Base-by-base conservation (phyloP, 2,888 invertebrate species). In the Hypercompe scribonia region DNA sequence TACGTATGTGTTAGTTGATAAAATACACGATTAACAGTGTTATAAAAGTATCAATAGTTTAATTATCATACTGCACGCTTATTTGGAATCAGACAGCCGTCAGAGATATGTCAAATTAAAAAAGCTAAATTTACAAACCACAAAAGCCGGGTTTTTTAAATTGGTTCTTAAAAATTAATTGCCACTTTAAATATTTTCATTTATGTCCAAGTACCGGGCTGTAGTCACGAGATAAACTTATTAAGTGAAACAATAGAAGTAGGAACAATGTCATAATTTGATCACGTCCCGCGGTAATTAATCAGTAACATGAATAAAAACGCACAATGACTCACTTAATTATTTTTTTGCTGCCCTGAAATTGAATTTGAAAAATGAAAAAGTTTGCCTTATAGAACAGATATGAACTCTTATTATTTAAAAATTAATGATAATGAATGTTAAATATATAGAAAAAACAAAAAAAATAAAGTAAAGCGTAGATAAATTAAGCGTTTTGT, bases 171-270 rank as follows among this genome's bases (percentile, higher is more conserved):
- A 54, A 11, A 24, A 54, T 54, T 28, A 54, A 34, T 54, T 68
- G n/a, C 15, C 8, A n/a, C 21, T 66, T 0, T 61, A 69, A 61
- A 69, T 28, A 68, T 42, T 39, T 42, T 61, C 28, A 69, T 69
- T 69, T 39, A 13, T 58, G 69, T 31, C 68, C 34, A 46, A 54
- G 54, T 54, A 10, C 36, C 54, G 36, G 42, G 11, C 69, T 61
- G 61, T 69, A 24, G 39, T 68, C 36, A 69, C 18, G 61, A 69
- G 69, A 69, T 69, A 69, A 61, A 69, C 69, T 69, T 61, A 69
- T 69, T 69, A 61, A 21, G 39, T 13, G 21, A 31, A 58, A 69
- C 69, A 69, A 69, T 68, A 28, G 58, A 24, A 33, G 13, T 5
- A 15, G 28, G 39, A 39, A 69, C 61, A 61, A 61, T 69, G 61